Evolutionary conservation across 2,888 invertebrate species (phyloP).

Genomic region (Campoplex capitator): DNA sequence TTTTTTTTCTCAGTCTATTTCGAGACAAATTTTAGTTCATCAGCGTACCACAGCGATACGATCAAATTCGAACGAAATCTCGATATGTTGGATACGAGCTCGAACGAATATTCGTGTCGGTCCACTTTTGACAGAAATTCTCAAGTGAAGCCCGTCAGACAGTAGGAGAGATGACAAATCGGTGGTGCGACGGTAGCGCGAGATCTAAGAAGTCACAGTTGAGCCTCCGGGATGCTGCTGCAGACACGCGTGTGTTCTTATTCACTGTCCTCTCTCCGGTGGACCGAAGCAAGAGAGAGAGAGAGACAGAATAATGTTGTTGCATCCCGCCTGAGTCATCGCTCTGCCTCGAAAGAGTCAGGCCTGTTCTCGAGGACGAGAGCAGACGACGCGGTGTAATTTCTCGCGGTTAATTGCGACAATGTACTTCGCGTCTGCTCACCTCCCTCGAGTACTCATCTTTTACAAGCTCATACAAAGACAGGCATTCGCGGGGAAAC

Average conservation of each 20-base stretch:
- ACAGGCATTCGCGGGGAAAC: background rate
- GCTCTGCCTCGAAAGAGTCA: slow-evolving; percentile 67
- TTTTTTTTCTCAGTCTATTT: background rate
- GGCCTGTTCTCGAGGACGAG: slow-evolving; percentile 36
- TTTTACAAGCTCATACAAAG: background rate
- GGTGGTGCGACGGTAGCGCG: slow-evolving; percentile 65
- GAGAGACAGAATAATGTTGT: background rate
- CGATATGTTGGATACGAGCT: background rate
- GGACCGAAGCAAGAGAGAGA: slow-evolving; percentile 6
- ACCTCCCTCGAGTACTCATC: slow-evolving; percentile 34
- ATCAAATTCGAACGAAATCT: background rate
- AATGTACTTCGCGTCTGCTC: slow-evolving; percentile 70
- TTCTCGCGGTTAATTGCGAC: slow-evolving; percentile 76
- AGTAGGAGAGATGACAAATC: slow-evolving; percentile 63
- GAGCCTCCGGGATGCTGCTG: background rate
- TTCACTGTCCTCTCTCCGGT: slow-evolving; percentile 42
- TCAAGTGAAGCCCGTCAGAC: slow-evolving; percentile 32
- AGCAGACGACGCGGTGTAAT: slow-evolving; percentile 67
- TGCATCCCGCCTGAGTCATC: slow-evolving; percentile 72
- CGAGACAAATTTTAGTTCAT: background rate
- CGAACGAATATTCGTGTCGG: background rate
- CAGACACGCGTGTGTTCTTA: slow-evolving; percentile 42
- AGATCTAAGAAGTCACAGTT: slow-evolving; percentile 29
- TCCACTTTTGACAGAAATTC: slow-evolving; percentile 4
- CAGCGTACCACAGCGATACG: background rate